Evolutionary conservation across 2,888 invertebrate genomes (phyloP).

Genomic region (Ectobius pallidus): DNA sequence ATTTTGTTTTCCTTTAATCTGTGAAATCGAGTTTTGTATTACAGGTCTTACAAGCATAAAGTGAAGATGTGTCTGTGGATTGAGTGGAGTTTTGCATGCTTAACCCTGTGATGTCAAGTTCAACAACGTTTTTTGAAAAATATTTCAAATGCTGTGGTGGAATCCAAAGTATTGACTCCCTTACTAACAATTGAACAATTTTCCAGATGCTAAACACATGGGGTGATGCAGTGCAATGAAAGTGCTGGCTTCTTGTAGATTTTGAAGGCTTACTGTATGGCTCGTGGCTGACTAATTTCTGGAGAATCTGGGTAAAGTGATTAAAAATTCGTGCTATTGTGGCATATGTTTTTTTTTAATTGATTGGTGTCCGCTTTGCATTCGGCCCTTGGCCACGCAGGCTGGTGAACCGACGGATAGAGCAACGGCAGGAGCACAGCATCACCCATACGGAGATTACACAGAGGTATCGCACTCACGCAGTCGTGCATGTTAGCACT

Average conservation of each 20-base stretch:
- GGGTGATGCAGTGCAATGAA: slow-evolving; percentile 31
- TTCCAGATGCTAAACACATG: slow-evolving; percentile 24
- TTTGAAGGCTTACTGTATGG: slow-evolving; percentile 30
- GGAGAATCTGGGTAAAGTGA: slow-evolving; percentile 24
- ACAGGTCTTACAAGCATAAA: too few relatives aligned
- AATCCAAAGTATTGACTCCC: too few relatives aligned
- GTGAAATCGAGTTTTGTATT: too few relatives aligned
- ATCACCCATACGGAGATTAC: slow-evolving; percentile 71
- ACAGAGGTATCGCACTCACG: slow-evolving; percentile 58
- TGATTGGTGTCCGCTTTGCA: slow-evolving; percentile 39
- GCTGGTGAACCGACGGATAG: slow-evolving; percentile 71
- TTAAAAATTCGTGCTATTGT: slow-evolving; percentile 2
- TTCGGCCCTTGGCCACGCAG: slow-evolving; percentile 52
- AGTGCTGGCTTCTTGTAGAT: slow-evolving; percentile 30
- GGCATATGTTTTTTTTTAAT: slow-evolving; percentile 27
- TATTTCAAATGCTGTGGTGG: background rate
- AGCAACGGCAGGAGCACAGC: slow-evolving; percentile 70
- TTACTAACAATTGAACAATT: slow-evolving; percentile 16
- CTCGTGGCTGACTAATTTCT: slow-evolving; percentile 27
- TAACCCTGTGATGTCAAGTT: background rate
- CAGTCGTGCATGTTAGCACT: slow-evolving; percentile 4
- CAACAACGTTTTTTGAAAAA: background rate
- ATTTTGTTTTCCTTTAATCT: too few relatives aligned
- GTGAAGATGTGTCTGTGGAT: background rate
- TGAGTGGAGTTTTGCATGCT: background rate